Conservation (phyloP, 2,888 invertebrate species). For the Apamea monoglypha region DNA sequence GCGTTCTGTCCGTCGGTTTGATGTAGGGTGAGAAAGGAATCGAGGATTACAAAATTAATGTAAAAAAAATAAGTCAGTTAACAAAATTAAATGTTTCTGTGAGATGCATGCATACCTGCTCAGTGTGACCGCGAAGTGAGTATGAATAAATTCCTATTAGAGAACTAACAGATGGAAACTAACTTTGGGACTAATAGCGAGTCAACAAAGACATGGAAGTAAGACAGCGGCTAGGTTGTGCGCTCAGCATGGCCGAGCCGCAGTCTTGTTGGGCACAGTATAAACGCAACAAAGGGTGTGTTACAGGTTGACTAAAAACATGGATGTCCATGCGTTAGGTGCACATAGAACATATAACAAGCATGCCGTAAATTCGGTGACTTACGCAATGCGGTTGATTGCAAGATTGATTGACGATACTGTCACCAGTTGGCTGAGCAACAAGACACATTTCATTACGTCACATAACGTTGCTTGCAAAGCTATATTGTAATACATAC, state of each 20-base stretch:
- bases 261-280: slow-evolving; percentile 41
- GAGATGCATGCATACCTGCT: slow-evolving; percentile 70
- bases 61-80: slow-evolving; percentile 72
- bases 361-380: slow-evolving; percentile 87
- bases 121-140: slow-evolving; percentile 61
- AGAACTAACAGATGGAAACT: slow-evolving; percentile 65
- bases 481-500: slow-evolving; percentile 74
- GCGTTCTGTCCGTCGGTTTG: slow-evolving; percentile 73
- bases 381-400: slow-evolving; percentile 98
- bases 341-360: slow-evolving; percentile 81
- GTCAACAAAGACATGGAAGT: slow-evolving; percentile 56
- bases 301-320: slow-evolving; percentile 73
- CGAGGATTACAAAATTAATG: slow-evolving; percentile 77
- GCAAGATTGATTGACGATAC: slow-evolving; percentile 97
- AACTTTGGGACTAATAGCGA: slow-evolving; percentile 60
- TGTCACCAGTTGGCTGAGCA: slow-evolving; percentile 97
- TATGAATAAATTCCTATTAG: slow-evolving; percentile 61
- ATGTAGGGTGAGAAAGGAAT: slow-evolving; percentile 69
- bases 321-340: slow-evolving; percentile 84
- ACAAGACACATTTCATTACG: slow-evolving; percentile 88
- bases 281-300: slow-evolving; percentile 70
- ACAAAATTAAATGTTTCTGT: slow-evolving; percentile 65
- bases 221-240: slow-evolving; percentile 36
- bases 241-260: slow-evolving; percentile 22
- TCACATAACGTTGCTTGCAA: slow-evolving; percentile 86